A percentile compares a stretch with the other conserved stretches of the same genome.
These are phyloP conservation scores for Oreortyx pictus DNA, from an alignment of 2,797 vertebrate species.

Conservation along the genomic window DNA sequence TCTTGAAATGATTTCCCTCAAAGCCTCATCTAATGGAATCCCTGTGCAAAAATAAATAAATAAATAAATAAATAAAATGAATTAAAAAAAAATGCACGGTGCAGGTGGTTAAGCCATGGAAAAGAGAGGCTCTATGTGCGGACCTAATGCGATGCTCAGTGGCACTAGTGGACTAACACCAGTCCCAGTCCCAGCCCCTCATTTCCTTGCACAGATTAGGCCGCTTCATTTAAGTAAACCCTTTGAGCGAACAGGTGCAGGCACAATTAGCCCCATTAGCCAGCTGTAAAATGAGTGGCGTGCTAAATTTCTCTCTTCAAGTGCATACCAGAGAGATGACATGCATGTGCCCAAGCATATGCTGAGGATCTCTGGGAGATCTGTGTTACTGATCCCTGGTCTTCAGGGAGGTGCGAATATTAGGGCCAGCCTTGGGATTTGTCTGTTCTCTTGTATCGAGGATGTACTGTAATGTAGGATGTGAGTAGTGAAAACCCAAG, in stretches of 20 bases:
- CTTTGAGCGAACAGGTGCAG: background rate
- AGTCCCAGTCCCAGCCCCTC: background rate
- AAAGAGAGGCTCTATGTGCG: rapidly evolving
- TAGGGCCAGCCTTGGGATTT: background rate
- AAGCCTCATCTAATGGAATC: background rate
- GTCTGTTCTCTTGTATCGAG: background rate
- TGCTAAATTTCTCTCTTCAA: background rate
- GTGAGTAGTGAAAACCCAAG: background rate
- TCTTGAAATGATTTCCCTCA: background rate
- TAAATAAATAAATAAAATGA: no score
- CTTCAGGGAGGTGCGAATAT: background rate
- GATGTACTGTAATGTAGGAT: background rate
- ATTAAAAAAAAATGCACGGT: background rate
- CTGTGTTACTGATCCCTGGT: background rate
- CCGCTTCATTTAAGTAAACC: background rate
- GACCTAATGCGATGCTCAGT: background rate
- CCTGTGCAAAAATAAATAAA: background rate
- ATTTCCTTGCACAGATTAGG: background rate
- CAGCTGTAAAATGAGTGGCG: background rate
- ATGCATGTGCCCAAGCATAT: background rate
- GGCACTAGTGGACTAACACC: background rate
- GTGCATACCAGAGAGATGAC: background rate
- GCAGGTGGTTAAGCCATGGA: background rate
- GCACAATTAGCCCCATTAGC: background rate
- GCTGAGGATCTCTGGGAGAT: background rate